These are phyloP conservation scores for Chunga burmeisteri DNA, from an alignment of 2,113 vertebrate species.

Conservation along the genomic window DNA sequence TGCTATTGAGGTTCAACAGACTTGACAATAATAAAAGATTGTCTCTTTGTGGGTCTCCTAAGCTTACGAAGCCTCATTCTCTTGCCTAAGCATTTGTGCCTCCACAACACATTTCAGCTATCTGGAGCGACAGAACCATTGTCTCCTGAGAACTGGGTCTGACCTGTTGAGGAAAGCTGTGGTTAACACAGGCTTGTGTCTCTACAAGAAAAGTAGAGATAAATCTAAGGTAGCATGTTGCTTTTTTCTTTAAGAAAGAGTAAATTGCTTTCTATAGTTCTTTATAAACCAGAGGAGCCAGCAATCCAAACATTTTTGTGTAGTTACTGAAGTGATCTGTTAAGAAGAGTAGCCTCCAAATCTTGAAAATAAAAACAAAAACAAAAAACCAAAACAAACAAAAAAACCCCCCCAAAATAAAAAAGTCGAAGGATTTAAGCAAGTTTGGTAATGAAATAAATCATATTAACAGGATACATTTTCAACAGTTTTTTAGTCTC, in stretches of 20 bases:
- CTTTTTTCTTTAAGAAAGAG: neutral
- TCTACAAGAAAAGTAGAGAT: neutral
- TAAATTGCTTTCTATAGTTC: neutral
- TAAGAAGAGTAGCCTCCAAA: neutral
- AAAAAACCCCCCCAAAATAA: too few relatives aligned
- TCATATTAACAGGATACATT: neutral
- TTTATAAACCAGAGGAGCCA: neutral
- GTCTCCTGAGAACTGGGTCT: neutral
- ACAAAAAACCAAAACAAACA: neutral
- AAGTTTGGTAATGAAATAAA: neutral
- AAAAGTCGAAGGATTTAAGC: neutral
- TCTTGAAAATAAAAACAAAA: neutral
- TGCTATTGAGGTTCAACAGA: neutral
- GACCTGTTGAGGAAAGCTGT: neutral
- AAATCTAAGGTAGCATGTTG: neutral
- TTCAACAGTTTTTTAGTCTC: neutral
- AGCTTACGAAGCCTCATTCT: neutral
- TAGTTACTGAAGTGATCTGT: neutral
- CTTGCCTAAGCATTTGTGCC: neutral
- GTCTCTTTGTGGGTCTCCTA: neutral
- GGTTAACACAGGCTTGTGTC: neutral
- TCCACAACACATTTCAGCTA: neutral
- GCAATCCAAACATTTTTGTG: neutral
- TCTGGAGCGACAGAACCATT: neutral
- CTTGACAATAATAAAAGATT: neutral